Percentiles rank a stretch among this genome's conserved stretches.
These are phyloP conservation scores for Merops nubicus DNA, from an alignment of 2,113 vertebrate species.

Conservation along the genomic window DNA sequence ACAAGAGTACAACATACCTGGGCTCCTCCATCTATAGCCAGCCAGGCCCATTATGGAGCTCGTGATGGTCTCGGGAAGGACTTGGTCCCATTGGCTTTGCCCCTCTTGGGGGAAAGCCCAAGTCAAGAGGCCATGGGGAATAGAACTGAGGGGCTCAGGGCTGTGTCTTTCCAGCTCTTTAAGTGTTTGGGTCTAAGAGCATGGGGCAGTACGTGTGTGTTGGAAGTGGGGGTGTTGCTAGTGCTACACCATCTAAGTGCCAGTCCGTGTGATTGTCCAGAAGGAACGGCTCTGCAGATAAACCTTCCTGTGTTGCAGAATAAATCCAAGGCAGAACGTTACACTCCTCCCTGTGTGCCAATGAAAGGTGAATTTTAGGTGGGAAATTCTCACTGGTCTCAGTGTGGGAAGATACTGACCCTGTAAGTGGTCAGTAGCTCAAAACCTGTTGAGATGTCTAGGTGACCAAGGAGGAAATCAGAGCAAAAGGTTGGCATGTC, in stretches of 20 bases:
- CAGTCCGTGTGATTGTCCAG: neutral
- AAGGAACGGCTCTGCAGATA: slow-evolving; percentile 5
- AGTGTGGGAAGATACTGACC: neutral
- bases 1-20: neutral
- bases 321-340: neutral
- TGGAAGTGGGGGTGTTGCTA: neutral
- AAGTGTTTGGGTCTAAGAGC: neutral
- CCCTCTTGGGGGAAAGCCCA: neutral
- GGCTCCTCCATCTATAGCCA: slow-evolving; percentile 13
- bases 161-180: neutral
- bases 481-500: slow-evolving; percentile 2
- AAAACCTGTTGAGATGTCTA: neutral
- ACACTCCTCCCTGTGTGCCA: neutral
- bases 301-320: neutral
- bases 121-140: slow-evolving; percentile 11
- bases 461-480: neutral
- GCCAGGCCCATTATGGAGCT: slow-evolving; percentile 11
- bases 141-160: slow-evolving; percentile 36
- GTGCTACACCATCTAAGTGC: neutral
- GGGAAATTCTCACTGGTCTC: neutral
- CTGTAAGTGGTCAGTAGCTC: neutral
- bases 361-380: neutral
- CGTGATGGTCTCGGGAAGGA: neutral
- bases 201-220: neutral
- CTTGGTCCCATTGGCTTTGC: slow-evolving; percentile 6